Percentiles rank a stretch among this genome's conserved stretches.
phyloP scores from a whole-genome alignment of 2,888 invertebrate species.

The Limnephilus auricula region DNA sequence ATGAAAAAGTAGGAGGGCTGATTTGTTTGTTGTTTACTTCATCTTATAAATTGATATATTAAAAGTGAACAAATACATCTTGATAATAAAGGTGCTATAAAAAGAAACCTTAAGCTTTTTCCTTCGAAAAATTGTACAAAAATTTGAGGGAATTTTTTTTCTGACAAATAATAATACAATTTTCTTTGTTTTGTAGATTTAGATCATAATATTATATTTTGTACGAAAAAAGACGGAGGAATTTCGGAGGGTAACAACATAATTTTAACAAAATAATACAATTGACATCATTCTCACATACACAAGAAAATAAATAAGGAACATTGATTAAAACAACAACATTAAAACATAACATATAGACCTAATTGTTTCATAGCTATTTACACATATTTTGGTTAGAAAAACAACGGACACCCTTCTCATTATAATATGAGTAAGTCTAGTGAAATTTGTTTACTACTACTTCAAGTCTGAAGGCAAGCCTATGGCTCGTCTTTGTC shows the following conservation, averaged over 20 bases:
- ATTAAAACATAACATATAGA: slow-evolving; percentile 36
- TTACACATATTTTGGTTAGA: slow-evolving; percentile 25
- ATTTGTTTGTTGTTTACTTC: not conserved
- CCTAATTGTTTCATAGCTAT: slow-evolving; percentile 43
- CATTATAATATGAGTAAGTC: not conserved
- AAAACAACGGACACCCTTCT: not conserved
- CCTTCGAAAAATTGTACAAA: not conserved
- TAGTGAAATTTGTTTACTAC: not conserved
- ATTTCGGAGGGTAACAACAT: not conserved
- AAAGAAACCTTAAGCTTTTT: not conserved
- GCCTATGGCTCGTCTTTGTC: not conserved
- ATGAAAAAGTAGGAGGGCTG: not conserved
- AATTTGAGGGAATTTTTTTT: not conserved
- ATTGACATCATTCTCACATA: slow-evolving; percentile 44
- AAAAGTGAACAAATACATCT: not conserved
- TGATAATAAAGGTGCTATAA: not conserved
- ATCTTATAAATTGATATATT: not conserved
- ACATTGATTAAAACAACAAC: slow-evolving; percentile 44
- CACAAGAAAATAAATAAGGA: slow-evolving; percentile 25
- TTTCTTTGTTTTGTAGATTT: not conserved
- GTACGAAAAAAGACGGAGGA: not conserved
- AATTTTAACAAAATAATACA: not conserved
- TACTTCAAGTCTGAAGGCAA: not conserved
- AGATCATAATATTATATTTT: not conserved
- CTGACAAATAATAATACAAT: not conserved